Base-by-base conservation (phyloP, 2,888 invertebrate genomes). In the Cecidostiba fungosa region DNA sequence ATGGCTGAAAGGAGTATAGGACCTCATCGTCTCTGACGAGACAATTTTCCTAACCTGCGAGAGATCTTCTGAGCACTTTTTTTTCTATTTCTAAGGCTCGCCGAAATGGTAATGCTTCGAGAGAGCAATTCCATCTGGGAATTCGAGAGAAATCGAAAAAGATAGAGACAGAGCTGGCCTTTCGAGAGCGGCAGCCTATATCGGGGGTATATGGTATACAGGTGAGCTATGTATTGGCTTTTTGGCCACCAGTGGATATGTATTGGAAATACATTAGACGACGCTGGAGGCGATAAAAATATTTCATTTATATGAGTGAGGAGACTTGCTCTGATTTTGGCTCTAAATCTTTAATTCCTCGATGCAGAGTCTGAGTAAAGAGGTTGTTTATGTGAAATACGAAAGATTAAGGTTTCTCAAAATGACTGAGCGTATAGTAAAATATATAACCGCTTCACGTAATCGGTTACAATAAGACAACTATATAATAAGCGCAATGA, bases 251-350 rank as follows among this genome's bases (percentile, higher is more conserved):
- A 29, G 14, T 47, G 47, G 32, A n/a, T 32, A 16, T 54, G 70
- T 86, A 86, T 83, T 77, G 80, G 83, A 86, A 86, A 86, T 62
- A 77, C 86, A 83, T 86, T 86, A 83, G 80, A 14, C 47, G 62
- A 26, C 43, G 73, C 19, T 39, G 43, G 74, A 36, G 74, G 69
- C 82, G 78, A 82, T 85, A 85, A 85, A 82, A 85, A 85, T 85
- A 85, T 85, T 85, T 85, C 85, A 85, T 85, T 82, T 69, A 74
- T 82, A 82, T 78, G 73, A 29, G 36, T 72, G 29, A n/a, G 47
- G 72, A 19, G 23, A n/a, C 43, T 19, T 32, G 69, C 77, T 74
- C 82, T 85, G 85, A 82, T 85, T 82, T 82, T 43, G 50, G 43
- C 47, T 70, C 78, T 85, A 78, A 85, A 85, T 85, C 74, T 78